A percentile compares a stretch with the other conserved stretches of the same genome.
These are phyloP conservation scores for Callospermophilus lateralis DNA, from an alignment of 2,113 vertebrate genomes.

Conservation along the genomic window DNA sequence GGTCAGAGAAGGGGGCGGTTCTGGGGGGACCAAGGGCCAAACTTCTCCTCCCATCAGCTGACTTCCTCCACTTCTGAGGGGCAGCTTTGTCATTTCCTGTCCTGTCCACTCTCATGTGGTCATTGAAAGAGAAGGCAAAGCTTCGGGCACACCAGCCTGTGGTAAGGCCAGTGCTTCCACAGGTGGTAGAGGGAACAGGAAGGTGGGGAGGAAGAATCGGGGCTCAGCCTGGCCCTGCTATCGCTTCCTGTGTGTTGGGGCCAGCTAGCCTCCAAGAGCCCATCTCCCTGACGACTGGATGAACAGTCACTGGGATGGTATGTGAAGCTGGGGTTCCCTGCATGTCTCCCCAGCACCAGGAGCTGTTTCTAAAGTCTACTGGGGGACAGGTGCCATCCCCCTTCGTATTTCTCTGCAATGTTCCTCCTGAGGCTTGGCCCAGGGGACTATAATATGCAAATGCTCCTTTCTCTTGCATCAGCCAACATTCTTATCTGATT, in stretches of 20 bases:
- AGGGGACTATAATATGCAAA: background rate
- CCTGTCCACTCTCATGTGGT: background rate
- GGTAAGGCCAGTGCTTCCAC: background rate
- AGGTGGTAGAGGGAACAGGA: background rate
- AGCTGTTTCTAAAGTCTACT: background rate
- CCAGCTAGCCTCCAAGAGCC: background rate
- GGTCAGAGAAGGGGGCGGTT: background rate
- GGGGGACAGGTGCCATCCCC: background rate
- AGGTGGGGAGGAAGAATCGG: fast-evolving
- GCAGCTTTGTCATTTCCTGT: background rate
- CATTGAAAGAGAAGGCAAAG: background rate
- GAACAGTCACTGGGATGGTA: background rate
- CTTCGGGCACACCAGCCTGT: background rate
- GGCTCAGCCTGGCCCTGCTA: no score
- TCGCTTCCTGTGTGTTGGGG: background rate
- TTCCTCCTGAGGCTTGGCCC: background rate
- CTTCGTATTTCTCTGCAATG: background rate
- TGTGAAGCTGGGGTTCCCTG: background rate
- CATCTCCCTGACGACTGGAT: no score
- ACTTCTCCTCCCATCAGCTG: background rate
- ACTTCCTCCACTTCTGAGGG: background rate
- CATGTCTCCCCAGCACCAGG: fast-evolving
- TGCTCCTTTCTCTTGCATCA: background rate
- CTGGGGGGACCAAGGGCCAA: fast-evolving
- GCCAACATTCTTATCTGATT: conserved; percentile 47